Conservation (phyloP, 2,797 vertebrate species). For the Gobio occitaniae region DNA sequence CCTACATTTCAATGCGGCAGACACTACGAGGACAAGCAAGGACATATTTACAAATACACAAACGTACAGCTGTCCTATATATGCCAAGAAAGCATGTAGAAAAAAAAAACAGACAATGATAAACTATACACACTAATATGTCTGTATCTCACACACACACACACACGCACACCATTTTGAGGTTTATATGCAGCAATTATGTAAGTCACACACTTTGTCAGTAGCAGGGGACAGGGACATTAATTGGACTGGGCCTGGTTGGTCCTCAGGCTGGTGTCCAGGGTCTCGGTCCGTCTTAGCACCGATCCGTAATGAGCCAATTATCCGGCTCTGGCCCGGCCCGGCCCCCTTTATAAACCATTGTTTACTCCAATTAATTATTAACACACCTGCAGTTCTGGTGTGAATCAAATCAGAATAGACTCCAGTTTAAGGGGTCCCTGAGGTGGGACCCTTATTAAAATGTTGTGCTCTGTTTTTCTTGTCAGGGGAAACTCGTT, state of each 20-base stretch:
- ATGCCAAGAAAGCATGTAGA: neutral
- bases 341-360: constrained; percentile 60
- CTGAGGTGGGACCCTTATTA: constrained; percentile 55
- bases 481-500: constrained; percentile 55
- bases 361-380: constrained; percentile 68
- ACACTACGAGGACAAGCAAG: constrained; percentile 46
- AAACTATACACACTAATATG: neutral
- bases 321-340: constrained; percentile 59
- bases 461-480: constrained; percentile 52
- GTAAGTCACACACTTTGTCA: constrained; percentile 3
- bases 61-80: constrained; percentile 20
- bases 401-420: constrained; percentile 60
- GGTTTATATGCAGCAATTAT: neutral
- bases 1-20: constrained; percentile 20
- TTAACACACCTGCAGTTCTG: constrained; percentile 61
- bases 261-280: constrained; percentile 55
- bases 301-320: constrained; percentile 64
- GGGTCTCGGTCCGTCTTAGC: constrained; percentile 52
- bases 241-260: constrained; percentile 62
- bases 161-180: neutral
- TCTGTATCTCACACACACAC: neutral
- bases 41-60: constrained; percentile 31
- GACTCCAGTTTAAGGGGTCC: constrained; percentile 54
- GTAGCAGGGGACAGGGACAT: constrained; percentile 53
- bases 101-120: neutral